Percentiles rank a stretch among this genome's conserved stretches.
These are phyloP conservation scores for Leucophenga maculata DNA, from an alignment of 2,888 invertebrate species.

Conservation along the genomic window DNA sequence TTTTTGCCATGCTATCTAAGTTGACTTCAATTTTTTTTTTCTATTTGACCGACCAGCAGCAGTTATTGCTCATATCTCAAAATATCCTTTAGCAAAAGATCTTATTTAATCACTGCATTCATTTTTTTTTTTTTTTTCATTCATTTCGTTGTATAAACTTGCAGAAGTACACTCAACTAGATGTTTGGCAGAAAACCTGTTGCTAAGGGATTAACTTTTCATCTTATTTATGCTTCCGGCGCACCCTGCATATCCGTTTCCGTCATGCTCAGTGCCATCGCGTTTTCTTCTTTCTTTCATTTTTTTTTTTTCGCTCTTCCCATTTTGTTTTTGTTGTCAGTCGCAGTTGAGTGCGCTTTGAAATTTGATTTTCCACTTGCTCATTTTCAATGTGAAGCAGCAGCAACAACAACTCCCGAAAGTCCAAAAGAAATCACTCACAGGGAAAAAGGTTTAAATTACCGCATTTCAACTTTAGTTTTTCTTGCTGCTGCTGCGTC, in stretches of 20 bases:
- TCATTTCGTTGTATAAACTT: too few relatives aligned
- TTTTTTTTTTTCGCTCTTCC: not conserved
- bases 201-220: slow-evolving; percentile 56
- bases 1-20: too few relatives aligned
- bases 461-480: slow-evolving; percentile 45
- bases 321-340: slow-evolving; percentile 2
- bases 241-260: not conserved
- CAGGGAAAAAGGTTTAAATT: slow-evolving; percentile 65
- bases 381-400: slow-evolving; percentile 12
- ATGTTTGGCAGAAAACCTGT: slow-evolving; percentile 47
- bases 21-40: not conserved
- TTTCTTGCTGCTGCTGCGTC: slow-evolving; percentile 12
- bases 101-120: too few relatives aligned
- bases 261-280: not conserved
- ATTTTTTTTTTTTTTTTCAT: too few relatives aligned
- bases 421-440: slow-evolving; percentile 47
- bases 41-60: not conserved
- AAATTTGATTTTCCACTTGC: slow-evolving; percentile 22
- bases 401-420: slow-evolving; percentile 6
- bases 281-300: not conserved
- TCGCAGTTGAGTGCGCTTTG: slow-evolving; percentile 18
- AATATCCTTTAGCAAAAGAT: too few relatives aligned
- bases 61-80: not conserved
- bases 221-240: slow-evolving; percentile 16
- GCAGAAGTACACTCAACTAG: too few relatives aligned